Evolutionary conservation across 2,797 vertebrate species (phyloP), one percentile per base, ranked within the genome.

Genomic region (Arrhamphus sclerolepis): DNA sequence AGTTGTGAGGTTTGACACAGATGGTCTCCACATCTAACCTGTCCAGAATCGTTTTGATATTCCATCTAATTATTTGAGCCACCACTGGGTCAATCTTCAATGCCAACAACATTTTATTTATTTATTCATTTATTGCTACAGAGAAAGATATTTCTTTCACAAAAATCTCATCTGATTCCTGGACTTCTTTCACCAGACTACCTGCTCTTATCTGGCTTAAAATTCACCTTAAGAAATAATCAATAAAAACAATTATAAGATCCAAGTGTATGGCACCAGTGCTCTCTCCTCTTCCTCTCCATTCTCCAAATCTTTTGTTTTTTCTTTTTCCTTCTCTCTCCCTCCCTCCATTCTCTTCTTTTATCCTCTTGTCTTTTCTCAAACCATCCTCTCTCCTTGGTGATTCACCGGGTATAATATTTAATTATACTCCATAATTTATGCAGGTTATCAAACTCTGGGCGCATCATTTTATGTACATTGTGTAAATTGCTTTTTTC

Each of bases 381-480:
- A 71, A 46, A 72, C 80, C 64, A 70, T 83, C 71, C 74, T 84
- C 87, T 90, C 90, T 91, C 89, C 82, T 90, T 86, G 80, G 87
- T 88, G 86, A 92, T 91, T 91, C 88, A 88, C 84, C 51, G 87
- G 84, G 88, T 91, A 91, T 90, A 90, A 91, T 92, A 93, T 93
- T 93, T 93, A 93, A 93, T 92, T 92, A 93, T 84, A 87, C 88
- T 91, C 91, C 90, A 90, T 93, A 92, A 93, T 94, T 93, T 93
- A 93, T 93, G 89, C 91, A 90, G 91, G 91, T 93, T 93, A 93
- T 93, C 92, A 94, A 92, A 93, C 90, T 91, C 89, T 86, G 89
- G 89, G 91, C 88, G 89, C 90, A 93, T 93, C 90, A 92, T 93
- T 92, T 93, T 93, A 94, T 93, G 92, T 94, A 93, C 92, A 93